These are phyloP conservation scores for Daubentonia madagascariensis DNA, from an alignment of 2,113 vertebrate genomes.

Conservation along the genomic window DNA sequence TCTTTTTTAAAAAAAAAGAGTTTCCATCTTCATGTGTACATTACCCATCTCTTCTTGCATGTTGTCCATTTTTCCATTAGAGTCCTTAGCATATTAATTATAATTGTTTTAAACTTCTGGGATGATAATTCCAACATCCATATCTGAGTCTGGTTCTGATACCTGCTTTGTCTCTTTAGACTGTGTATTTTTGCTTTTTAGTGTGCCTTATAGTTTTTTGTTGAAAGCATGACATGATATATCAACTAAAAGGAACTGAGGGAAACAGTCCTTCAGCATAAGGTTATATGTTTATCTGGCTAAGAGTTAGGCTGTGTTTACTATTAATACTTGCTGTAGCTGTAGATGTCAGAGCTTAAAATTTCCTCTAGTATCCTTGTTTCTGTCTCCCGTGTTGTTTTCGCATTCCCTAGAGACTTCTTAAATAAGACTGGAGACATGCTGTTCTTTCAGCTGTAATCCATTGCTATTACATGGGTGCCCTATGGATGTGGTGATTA, in stretches of 20 bases:
- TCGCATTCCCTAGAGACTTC: not conserved
- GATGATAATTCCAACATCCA: not conserved
- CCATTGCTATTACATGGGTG: not conserved
- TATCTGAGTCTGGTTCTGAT: not conserved
- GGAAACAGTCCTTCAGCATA: not conserved
- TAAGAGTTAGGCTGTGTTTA: not conserved
- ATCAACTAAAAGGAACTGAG: not conserved
- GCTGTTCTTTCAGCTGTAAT: not conserved
- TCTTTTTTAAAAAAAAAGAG: not conserved
- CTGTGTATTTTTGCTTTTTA: not conserved
- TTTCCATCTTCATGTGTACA: not conserved
- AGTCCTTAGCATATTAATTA: not conserved
- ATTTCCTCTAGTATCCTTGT: not conserved
- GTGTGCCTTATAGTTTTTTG: not conserved
- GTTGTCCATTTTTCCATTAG: not conserved
- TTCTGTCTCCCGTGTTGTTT: not conserved
- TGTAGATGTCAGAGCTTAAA: not conserved
- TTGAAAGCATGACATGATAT: not conserved
- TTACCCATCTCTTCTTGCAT: not conserved
- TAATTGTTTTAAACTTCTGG: not conserved
- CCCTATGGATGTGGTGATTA: not conserved
- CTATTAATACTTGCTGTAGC: not conserved
- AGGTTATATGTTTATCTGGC: not conserved
- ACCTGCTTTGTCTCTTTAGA: not conserved
- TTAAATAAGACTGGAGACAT: not conserved